Conservation (phyloP, 2,888 invertebrate genomes). For the Elysia crispata region DNA sequence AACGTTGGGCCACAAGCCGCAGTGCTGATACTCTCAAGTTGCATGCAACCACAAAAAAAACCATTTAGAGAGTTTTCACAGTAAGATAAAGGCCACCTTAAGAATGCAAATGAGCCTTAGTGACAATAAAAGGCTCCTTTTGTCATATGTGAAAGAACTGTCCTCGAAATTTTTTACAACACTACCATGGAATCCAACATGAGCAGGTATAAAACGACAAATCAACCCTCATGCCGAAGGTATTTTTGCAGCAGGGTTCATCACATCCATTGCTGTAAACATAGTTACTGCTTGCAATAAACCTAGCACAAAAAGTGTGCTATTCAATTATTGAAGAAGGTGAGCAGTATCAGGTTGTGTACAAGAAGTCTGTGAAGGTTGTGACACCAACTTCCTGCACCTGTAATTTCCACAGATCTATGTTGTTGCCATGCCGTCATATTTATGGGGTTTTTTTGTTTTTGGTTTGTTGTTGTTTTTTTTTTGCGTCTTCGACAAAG, state of each 20-base stretch:
- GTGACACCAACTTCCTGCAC: conserved; percentile 36
- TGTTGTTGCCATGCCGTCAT: conserved; percentile 30
- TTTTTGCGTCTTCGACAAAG: no score
- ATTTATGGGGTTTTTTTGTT: no score
- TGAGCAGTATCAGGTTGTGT: not conserved
- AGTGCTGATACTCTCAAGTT: no score
- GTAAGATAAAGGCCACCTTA: no score
- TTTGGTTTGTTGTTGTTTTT: no score
- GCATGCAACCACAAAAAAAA: no score
- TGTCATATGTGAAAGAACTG: conserved; percentile 14
- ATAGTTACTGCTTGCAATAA: conserved; percentile 7
- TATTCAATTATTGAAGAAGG: conserved; percentile 3
- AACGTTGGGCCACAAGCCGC: no score
- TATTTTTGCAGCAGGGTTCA: conserved; percentile 31
- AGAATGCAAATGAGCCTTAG: no score
- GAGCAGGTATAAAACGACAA: conserved; percentile 24
- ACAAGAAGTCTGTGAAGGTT: conserved; percentile 25
- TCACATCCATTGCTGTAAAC: conserved; percentile 27
- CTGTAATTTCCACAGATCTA: conserved; percentile 23
- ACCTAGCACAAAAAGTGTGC: conserved; percentile 2
- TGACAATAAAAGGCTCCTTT: no score
- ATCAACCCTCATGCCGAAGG: conserved; percentile 14
- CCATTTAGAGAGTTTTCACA: no score
- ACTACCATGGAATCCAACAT: conserved; percentile 20
- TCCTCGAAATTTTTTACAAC: not conserved